Evolutionary conservation across 2,797 vertebrate species (phyloP), one percentile per base, ranked within the genome.

Genomic region (Poecile montanus): DNA sequence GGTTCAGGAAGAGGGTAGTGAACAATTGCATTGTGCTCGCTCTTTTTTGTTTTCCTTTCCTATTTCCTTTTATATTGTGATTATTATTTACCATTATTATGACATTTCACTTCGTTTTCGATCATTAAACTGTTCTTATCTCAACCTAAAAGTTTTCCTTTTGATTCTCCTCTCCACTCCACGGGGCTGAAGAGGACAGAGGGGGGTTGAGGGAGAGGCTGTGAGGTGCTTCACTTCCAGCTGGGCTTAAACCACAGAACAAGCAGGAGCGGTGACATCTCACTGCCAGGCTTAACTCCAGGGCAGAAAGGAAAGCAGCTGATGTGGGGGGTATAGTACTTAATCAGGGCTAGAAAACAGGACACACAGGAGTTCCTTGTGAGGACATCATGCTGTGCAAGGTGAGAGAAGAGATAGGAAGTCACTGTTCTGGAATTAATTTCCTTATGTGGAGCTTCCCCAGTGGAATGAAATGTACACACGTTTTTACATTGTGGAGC

Each of bases 331-430:
- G 21, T 4, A 1, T 4, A 3, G 66, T 9, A 3, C 10, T 10
- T 10, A 9, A 18, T 6, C 40, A 21, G 66, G 7, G 34, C 5
- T 14, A 18, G 40, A 14, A 60, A 34, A 17, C 6, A 3, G 38
- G 60, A 7, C 11, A 3, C 2, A 4, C 20, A 12, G 53, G 53
- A 50, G 21, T n/a, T 60, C 25, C 42, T 21, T 19, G 17, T 12
- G 56, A 48, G 47, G 61, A 8, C 12, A 17, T 11, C 1, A 0
- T 11, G 68, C 38, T 5, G 0, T 40, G 32, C 3, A 0, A 21
- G 22, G 20, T 22, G 9, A 50, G 45, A 32, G 45, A n/a, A 34
- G 25, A 56, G 30, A 5, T 0, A 5, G 36, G 27, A 54, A 20
- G 27, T 53, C 16, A 4, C 18, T 16, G 23, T 29, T 80, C 12